phyloP scores from a whole-genome alignment of 2,797 vertebrate genomes.

The Tympanoctomys barrerae region DNA sequence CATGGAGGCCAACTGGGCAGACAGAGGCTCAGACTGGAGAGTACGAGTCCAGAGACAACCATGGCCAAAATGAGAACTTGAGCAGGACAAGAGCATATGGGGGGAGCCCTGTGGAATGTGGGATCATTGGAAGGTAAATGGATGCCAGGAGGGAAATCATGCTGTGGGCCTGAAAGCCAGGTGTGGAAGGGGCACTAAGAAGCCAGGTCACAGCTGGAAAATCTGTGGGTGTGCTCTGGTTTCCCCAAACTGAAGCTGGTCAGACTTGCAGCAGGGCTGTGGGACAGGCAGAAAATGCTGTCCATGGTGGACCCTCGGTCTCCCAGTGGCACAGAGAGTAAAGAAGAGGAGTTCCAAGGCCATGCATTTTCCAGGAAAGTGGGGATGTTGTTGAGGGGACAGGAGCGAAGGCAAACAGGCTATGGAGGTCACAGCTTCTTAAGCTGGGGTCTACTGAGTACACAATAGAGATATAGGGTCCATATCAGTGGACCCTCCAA shows the following conservation, averaged over 20 bases:
- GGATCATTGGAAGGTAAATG: no score
- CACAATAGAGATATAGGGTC: rapidly evolving
- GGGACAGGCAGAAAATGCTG: neutral
- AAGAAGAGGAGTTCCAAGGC: neutral
- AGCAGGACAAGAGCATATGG: neutral
- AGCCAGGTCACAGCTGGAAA: neutral
- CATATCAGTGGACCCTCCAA: no score
- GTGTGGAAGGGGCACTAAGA: neutral
- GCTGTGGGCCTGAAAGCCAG: no score
- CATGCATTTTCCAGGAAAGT: neutral
- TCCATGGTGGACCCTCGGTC: neutral
- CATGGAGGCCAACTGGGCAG: neutral
- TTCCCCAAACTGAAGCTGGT: rapidly evolving
- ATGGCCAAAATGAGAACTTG: no score
- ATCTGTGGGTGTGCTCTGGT: neutral
- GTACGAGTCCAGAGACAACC: neutral
- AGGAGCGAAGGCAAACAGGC: neutral
- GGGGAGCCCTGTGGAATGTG: neutral
- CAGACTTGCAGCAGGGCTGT: neutral
- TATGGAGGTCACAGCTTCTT: neutral
- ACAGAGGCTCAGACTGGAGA: neutral
- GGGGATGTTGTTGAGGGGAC: neutral
- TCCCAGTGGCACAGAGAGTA: neutral
- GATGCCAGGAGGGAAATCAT: no score
- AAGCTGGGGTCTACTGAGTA: neutral